Base-by-base conservation (phyloP, 1,140 invertebrate species). In the Calliphora vicina region DNA sequence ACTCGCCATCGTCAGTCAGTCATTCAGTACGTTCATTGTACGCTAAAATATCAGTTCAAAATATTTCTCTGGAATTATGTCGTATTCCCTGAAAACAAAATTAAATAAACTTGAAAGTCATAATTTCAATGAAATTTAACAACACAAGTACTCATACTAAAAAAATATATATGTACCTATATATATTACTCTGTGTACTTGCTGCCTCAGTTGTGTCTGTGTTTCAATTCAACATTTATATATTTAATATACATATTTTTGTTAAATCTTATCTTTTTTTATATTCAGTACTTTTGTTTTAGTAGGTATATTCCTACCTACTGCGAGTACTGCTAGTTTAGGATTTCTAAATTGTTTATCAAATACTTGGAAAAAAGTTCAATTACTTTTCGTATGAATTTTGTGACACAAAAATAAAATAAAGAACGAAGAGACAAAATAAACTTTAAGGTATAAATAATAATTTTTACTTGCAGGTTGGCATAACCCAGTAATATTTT, bases 271-370 rank as follows among this genome's bases (percentile, higher is more conserved):
- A 50, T 50, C 45, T 50, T 50, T 50, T 50, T 50, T 50, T 12
- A 35, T 35, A 35, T 35, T 35, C n/a, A n/a, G n/a, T n/a, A n/a
- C n/a, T n/a, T n/a, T n/a, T n/a, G n/a, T n/a, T 35, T 35, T 35
- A 35, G 35, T 35, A 8, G 35, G 35, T 35, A 35, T 35, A 35
- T 35, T 35, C 5, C 35, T 35, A 35, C 35, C 35, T 5, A 35
- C 35, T 35, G 10, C 35, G 45, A 17, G 45, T 50, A 50, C 45
- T 50, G 15, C 45, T 8, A 67, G 61, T 67, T 23, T 67, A 67
- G 61, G 61, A 67, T 67, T 67, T 67, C 61, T 20, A 67, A 67
- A 67, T 23, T 67, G 61, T 67, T 67, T 67, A 67, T 67, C 61
- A 67, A 67, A 67, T 67, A 67, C 61, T 67, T 10, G 61, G 61